These are phyloP conservation scores for Chloropsis hardwickii DNA, from an alignment of 2,113 vertebrate species.

Conservation along the genomic window DNA sequence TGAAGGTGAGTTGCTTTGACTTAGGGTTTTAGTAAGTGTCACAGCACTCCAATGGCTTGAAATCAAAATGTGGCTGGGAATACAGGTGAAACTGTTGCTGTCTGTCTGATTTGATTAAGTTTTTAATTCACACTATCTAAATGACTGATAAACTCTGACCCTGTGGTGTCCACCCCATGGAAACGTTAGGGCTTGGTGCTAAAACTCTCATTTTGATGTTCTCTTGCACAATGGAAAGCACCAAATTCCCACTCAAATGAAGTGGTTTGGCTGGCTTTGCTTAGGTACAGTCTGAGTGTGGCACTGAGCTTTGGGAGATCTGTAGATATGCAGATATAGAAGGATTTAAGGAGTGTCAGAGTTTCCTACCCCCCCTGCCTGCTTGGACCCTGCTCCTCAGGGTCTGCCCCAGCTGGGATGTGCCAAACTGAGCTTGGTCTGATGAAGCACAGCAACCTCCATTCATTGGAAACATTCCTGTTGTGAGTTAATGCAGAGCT, in stretches of 20 bases:
- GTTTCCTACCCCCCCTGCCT: neutral
- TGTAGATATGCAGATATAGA: neutral
- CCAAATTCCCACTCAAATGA: neutral
- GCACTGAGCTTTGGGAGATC: neutral
- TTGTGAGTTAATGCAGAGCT: neutral
- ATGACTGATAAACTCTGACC: neutral
- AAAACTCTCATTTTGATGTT: neutral
- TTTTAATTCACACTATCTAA: neutral
- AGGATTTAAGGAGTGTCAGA: neutral
- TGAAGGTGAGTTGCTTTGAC: neutral
- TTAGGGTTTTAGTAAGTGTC: neutral
- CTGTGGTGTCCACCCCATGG: neutral
- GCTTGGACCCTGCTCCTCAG: neutral
- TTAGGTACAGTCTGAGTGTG: neutral
- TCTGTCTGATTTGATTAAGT: neutral
- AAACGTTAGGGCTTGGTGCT: neutral
- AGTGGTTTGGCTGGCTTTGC: neutral
- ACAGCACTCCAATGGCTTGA: neutral
- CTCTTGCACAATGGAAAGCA: neutral
- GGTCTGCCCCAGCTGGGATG: neutral
- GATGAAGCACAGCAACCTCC: neutral
- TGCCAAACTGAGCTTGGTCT: neutral
- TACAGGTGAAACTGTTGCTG: neutral
- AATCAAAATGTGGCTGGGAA: neutral
- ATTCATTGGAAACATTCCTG: neutral